Evolutionary conservation across 1,140 invertebrate species (phyloP), one percentile per base, ranked within the genome.

Genomic region (Drosophila suzukii): DNA sequence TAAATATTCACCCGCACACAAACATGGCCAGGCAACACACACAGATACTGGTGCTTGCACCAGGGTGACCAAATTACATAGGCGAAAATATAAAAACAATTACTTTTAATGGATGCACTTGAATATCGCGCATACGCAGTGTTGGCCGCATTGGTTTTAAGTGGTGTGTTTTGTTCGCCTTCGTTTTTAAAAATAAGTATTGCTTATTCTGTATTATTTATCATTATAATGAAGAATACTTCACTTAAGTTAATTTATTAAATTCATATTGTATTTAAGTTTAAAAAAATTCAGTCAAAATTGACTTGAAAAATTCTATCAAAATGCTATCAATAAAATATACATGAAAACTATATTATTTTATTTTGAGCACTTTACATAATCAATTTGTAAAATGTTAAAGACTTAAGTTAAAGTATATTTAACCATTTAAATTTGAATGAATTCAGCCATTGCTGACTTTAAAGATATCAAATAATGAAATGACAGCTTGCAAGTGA

Each of bases 1-100:
- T 88, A 88, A 82, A 86, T 57, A 78, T 75, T 53, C 67, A 63
- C 24, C 24, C 15, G 49, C 44, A 59, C 30, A 66, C 49, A 54
- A 20, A 56, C 39, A 66, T 7, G 39, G 30, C 38, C 27, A 50
- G 32, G 36, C 39, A 32, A 32, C 47, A 60, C 34, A 51, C 34
- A 51, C 34, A 44, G 49, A 27, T 30, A 38, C 49, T 68, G 50
- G 32, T 70, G 51, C 68, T 15, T 49, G 12, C 65, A 68, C 10
- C 34, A 57, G 51, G 51, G 49, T 68, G 47, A 27, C 13, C 63
- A 11, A 2, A 7, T 24, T 6, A n/a, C 6, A 24, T 24, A 20
- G 2, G 15, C 38, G 1, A 43, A 41, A 65, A 27, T n/a, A 34
- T 17, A 30, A 46, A 46, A 58, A n/a, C 3, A 44, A 46, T 46